Conservation (phyloP, 2,113 vertebrate species). For the Gallinago jamesoni region DNA sequence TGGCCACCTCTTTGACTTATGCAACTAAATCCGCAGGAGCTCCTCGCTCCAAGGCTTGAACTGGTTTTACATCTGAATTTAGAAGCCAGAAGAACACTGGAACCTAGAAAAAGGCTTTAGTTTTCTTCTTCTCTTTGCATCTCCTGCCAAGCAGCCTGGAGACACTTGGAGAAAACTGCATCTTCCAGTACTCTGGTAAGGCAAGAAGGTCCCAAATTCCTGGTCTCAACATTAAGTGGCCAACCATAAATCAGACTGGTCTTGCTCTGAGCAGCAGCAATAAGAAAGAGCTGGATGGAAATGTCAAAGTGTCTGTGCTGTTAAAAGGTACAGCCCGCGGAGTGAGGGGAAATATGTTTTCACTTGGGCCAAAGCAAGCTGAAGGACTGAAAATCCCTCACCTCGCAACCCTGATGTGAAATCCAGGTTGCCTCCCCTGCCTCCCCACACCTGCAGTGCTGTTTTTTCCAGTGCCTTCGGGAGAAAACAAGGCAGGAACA, state of each 20-base stretch:
- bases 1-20: not conserved
- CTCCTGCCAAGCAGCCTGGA: not conserved
- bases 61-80: not conserved
- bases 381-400: not conserved
- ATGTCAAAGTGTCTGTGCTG: not conserved
- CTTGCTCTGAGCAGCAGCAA: not conserved
- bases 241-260: not conserved
- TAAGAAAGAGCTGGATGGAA: not conserved
- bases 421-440: not conserved
- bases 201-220: not conserved
- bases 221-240: not conserved
- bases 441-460: not conserved
- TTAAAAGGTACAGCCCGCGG: not conserved
- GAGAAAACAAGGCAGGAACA: not conserved
- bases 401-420: not conserved
- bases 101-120: not conserved
- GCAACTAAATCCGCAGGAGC: not conserved
- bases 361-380: not conserved
- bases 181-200: not conserved
- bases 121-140: not conserved
- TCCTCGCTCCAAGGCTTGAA: not conserved
- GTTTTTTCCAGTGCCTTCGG: not conserved
- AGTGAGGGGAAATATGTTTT: not conserved
- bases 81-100: accelerated
- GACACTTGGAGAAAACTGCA: not conserved